phyloP scores from a whole-genome alignment of 2,113 vertebrate species.

The Rafetus swinhoei region DNA sequence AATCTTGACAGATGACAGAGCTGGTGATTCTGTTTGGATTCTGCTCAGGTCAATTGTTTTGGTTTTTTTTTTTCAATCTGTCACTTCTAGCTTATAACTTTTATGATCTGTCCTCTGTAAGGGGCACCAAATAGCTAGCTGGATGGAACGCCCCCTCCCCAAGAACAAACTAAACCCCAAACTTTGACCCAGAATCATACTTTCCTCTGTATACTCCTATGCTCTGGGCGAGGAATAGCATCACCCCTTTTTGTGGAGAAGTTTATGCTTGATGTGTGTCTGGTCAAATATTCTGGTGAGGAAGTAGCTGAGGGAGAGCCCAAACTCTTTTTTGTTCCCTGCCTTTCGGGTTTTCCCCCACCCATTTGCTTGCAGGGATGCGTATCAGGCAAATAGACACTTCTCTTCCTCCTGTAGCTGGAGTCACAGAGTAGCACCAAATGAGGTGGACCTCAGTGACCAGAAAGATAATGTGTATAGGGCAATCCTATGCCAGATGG shows the following conservation, averaged over 20 bases:
- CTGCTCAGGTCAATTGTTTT: background rate
- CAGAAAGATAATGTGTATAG: background rate
- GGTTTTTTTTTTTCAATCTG: background rate
- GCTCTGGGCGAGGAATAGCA: background rate
- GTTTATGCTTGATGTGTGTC: background rate
- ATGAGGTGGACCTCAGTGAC: background rate
- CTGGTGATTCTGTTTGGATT: background rate
- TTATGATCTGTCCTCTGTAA: background rate
- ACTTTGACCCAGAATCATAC: background rate
- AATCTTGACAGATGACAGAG: background rate
- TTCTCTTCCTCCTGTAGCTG: background rate
- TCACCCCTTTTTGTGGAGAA: accelerated
- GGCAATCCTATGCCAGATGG: background rate
- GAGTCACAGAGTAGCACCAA: background rate
- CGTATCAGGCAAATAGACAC: background rate
- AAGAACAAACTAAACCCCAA: background rate
- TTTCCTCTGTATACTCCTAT: background rate
- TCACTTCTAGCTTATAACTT: background rate
- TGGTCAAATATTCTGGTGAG: background rate
- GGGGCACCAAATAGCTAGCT: background rate
- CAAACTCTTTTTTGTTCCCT: background rate
- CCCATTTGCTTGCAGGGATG: background rate
- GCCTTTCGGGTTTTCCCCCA: background rate
- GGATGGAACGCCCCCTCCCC: background rate
- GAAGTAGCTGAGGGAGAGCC: background rate